phyloP scores from a whole-genome alignment of 2,113 vertebrate species.

The Egretta garzetta region DNA sequence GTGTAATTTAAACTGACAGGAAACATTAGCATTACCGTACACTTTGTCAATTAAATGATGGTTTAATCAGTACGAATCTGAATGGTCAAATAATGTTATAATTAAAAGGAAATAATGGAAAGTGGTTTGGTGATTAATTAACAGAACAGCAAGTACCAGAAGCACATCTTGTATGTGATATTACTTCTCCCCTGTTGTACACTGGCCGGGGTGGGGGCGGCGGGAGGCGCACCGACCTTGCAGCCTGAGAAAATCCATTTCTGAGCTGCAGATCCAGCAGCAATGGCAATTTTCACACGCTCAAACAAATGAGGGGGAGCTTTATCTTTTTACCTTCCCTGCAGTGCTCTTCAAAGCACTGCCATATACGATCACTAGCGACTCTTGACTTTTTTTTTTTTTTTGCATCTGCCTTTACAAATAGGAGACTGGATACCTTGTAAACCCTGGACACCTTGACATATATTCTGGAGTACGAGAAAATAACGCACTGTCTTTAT shows the following conservation, averaged over 20 bases:
- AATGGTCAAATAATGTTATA: constrained; percentile 81
- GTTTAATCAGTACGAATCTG: constrained; percentile 78
- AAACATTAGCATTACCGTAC: constrained; percentile 67
- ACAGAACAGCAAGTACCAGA: constrained; percentile 59
- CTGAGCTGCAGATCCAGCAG: constrained; percentile 24
- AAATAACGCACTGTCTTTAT: background rate
- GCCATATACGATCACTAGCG: background rate
- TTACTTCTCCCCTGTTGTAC: background rate
- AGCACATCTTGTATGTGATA: constrained; percentile 37
- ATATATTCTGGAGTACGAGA: background rate
- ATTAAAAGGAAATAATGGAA: constrained; percentile 80
- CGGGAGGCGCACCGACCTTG: constrained; percentile 25
- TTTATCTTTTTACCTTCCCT: constrained; percentile 34
- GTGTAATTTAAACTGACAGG: constrained; percentile 76
- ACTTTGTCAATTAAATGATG: constrained; percentile 79
- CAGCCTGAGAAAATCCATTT: constrained; percentile 49
- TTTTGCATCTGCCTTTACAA: background rate
- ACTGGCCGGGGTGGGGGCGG: background rate
- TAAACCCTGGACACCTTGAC: background rate
- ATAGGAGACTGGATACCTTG: background rate
- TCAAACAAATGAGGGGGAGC: constrained; percentile 44
- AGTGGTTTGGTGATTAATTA: constrained; percentile 74
- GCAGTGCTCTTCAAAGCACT: constrained; percentile 33
- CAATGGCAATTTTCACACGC: constrained; percentile 50
- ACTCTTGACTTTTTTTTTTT: background rate